These are phyloP conservation scores for Platycheirus albimanus DNA, from an alignment of 2,888 invertebrate species.

Conservation along the genomic window DNA sequence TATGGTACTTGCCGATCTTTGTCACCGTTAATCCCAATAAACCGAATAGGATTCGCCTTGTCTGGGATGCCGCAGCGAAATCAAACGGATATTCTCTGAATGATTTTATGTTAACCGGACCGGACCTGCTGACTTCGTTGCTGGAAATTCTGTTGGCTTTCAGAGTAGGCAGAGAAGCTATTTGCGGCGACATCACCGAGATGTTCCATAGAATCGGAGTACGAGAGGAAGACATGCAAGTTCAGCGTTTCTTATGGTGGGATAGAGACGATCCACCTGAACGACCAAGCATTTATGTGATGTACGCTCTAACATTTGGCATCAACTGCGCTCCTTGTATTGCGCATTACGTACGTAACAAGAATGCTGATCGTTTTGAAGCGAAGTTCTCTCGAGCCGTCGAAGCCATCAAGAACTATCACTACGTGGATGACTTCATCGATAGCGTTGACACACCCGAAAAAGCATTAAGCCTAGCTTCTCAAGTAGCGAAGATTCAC, in stretches of 20 bases:
- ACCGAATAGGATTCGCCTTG: no score
- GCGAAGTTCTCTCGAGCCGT: slow-evolving; percentile 65
- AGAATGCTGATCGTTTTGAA: slow-evolving; percentile 37
- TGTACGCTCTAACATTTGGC: no score
- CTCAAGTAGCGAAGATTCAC: neutral
- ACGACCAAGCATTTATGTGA: no score
- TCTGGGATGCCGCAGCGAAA: no score
- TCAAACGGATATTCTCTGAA: slow-evolving; percentile 10
- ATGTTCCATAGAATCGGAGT: no score
- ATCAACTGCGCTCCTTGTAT: no score
- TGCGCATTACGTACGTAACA: slow-evolving; percentile 31
- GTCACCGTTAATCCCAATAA: no score
- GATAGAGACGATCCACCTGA: slow-evolving; percentile 4
- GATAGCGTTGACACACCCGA: slow-evolving; percentile 70
- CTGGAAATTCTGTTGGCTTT: slow-evolving; percentile 11
- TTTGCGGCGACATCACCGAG: slow-evolving; percentile 67
- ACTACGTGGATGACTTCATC: slow-evolving; percentile 77
- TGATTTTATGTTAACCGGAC: slow-evolving; percentile 23
- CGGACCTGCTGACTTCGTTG: slow-evolving; percentile 8
- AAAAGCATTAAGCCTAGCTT: slow-evolving; percentile 5
- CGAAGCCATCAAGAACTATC: slow-evolving; percentile 73
- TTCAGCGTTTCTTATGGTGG: no score
- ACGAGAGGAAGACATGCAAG: no score
- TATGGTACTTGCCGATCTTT: neutral
- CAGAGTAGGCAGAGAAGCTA: slow-evolving; percentile 15